These are phyloP conservation scores for Melolontha melolontha DNA, from an alignment of 2,888 invertebrate species.

Conservation along the genomic window DNA sequence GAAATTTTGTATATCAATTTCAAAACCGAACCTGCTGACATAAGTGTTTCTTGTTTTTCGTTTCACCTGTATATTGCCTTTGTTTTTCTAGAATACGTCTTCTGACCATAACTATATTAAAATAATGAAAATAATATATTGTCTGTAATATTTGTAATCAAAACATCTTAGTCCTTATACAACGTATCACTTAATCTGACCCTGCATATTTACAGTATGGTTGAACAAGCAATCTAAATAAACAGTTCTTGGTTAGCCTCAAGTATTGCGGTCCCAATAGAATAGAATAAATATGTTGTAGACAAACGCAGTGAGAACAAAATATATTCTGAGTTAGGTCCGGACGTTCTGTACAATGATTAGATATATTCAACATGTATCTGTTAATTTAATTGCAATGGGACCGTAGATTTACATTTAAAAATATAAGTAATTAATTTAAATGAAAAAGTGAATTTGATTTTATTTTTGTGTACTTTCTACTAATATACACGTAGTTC, in stretches of 20 bases:
- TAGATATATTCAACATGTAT: not conserved
- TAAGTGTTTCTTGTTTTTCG: no score
- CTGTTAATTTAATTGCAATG: not conserved
- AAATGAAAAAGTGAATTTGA: no score
- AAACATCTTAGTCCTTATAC: not conserved
- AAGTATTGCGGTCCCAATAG: slow-evolving; percentile 44
- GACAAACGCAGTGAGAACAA: slow-evolving; percentile 6
- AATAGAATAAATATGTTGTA: slow-evolving; percentile 14
- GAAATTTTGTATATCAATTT: no score
- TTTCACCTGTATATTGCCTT: no score
- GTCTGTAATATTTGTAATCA: not conserved
- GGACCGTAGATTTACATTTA: no score
- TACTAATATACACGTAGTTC: no score
- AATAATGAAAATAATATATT: no score
- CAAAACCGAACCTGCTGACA: no score
- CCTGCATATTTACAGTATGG: slow-evolving; percentile 48
- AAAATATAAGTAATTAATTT: no score
- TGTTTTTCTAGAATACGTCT: no score
- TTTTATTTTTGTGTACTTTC: no score
- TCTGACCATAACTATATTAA: no score
- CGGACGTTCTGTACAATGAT: not conserved
- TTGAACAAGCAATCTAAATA: slow-evolving; percentile 58
- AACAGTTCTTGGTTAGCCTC: slow-evolving; percentile 57
- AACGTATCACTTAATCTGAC: slow-evolving; percentile 31
- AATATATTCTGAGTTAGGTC: not conserved